phyloP scores from a whole-genome alignment of 2,797 vertebrate species.

The Rhincodon typus region DNA sequence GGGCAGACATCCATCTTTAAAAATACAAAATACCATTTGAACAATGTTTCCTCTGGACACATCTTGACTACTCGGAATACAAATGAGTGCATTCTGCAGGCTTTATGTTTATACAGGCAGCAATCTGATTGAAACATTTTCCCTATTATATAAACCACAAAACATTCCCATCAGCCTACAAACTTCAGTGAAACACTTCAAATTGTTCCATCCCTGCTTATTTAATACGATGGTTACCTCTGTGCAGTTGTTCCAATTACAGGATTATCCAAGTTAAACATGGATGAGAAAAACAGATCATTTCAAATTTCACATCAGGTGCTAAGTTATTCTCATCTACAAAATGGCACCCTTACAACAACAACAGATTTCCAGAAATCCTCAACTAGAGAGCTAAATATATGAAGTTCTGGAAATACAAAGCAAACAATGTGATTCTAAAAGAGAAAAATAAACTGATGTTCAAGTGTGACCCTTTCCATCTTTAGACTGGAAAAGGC shows the following conservation, averaged over 20 bases:
- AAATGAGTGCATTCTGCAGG: not conserved
- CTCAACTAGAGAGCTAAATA: not conserved
- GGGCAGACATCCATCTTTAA: not conserved
- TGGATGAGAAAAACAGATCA: not conserved
- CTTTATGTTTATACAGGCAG: not conserved
- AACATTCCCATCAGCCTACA: not conserved
- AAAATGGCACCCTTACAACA: not conserved
- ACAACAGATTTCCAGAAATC: not conserved
- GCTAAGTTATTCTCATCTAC: not conserved
- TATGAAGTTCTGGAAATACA: no score
- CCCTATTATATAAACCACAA: not conserved
- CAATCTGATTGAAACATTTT: not conserved
- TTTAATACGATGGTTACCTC: not conserved
- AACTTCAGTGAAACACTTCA: not conserved
- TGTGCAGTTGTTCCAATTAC: not conserved
- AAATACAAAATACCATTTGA: not conserved
- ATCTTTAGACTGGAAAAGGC: not conserved
- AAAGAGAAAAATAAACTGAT: not conserved
- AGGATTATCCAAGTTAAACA: not conserved
- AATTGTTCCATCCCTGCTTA: not conserved
- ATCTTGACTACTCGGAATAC: not conserved
- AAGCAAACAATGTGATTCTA: not conserved
- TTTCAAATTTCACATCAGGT: not conserved
- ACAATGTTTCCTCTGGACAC: not conserved
- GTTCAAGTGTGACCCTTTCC: not conserved